A percentile compares a stretch with the other conserved stretches of the same genome.
Conservation (phyloP, 2,113 vertebrate genomes). For the Lagenorhynchus albirostris region DNA sequence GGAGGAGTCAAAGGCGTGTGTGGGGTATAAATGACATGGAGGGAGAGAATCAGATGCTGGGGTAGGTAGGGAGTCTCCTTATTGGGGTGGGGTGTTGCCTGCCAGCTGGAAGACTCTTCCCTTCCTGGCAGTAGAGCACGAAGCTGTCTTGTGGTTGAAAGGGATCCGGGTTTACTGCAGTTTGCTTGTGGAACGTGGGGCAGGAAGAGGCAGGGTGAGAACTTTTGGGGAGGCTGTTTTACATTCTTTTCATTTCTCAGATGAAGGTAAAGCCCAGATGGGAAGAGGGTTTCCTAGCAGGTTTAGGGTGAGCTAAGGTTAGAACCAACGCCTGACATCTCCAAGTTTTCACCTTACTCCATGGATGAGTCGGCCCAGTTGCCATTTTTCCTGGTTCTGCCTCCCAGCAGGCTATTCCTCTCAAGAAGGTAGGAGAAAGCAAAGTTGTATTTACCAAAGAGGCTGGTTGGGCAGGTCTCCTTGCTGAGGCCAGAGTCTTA, state of each 20-base stretch:
- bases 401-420: neutral
- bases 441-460: conserved; percentile 61
- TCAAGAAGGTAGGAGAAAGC: neutral
- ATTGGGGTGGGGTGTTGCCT: too few relatives aligned
- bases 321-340: neutral
- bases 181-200: neutral
- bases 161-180: neutral
- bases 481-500: conserved; percentile 20
- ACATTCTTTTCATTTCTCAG: conserved; percentile 1
- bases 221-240: neutral
- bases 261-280: neutral
- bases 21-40: too few relatives aligned
- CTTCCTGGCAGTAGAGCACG: neutral
- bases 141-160: neutral
- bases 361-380: neutral
- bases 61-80: neutral
- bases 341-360: neutral
- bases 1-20: too few relatives aligned
- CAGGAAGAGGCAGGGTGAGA: neutral
- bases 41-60: neutral
- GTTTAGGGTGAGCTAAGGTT: neutral
- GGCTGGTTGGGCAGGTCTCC: conserved; percentile 58
- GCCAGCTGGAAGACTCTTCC: neutral
- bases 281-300: neutral
- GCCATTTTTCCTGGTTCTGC: neutral